Evolutionary conservation across 2,113 vertebrate genomes (phyloP), one percentile per base, ranked within the genome.

Genomic region (Pollachius pollachius): DNA sequence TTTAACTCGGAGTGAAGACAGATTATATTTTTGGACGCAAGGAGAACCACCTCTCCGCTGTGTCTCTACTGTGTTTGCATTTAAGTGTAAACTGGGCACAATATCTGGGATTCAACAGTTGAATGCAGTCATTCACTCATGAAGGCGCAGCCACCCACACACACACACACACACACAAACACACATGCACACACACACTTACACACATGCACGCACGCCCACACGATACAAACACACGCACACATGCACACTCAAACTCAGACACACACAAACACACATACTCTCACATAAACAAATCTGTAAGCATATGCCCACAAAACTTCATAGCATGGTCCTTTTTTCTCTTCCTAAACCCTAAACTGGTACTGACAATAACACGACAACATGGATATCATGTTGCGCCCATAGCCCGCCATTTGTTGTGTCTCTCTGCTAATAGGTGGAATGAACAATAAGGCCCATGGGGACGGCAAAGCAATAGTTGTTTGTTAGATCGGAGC

Each of bases 41-140:
- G 79, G 84, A 89, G 73, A 85, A 72, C 41, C 41, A 48, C 41
- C 41, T 11, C 41, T 13, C 7, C 1, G 8, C 8, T 48, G 8
- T 1, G 41, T 67, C 87, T 88, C 73, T 65, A 80, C 79, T 81
- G 83, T 89, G 87, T 89, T 91, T 90, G 83, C 74, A 87, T 85
- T 90, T 83, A 79, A 81, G 88, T 89, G 83, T 90, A 89, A 92
- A 90, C 82, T 79, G 78, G 80, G 81, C 70, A 76, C 74, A 81
- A 80, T 80, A 77, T 84, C 77, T 83, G 78, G 74, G 75, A 79
- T 87, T 87, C 77, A 77, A 84, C 73, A 84, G 41, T 48, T 30
- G 58, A 77, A 80, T 78, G 75, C 75, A 81, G 79, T 78, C 80
- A 70, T 76, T 5, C 37, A 77, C 75, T 73, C 69, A 70, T 71